Base-by-base conservation (phyloP, 2,888 invertebrate genomes). In the Chaetogeoica ovagalla region DNA sequence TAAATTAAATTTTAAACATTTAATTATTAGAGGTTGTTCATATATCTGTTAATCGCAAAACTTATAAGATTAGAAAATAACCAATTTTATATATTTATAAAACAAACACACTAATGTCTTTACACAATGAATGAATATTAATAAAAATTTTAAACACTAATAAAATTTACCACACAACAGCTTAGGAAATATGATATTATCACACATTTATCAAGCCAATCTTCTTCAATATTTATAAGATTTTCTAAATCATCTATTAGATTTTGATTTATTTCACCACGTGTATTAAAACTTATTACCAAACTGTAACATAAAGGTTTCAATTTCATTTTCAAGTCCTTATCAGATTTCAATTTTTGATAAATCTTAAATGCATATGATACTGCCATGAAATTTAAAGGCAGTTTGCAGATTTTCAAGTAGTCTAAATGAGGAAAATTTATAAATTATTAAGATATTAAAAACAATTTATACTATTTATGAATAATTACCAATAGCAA, bases 401-500 rank as follows among this genome's bases (percentile, higher is more conserved):
- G 77, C 39, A 77, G 52, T 23, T 63, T 55, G 55, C 62, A 52
- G 0, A 60, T 21, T 21, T 69, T 7, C 39, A 77, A 63, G 55
- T 55, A 63, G 7, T 7, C 77, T 77, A 55, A 63, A 68, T 23
- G 0, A 69, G 43, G 60, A 59, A 59, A 57, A 30, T 43, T 39
- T 17, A 39, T 17, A 30, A 21, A 6, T 57, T 52, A 23, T 8
- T 19, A 68, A 23, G 11, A 17, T 39, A 39, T 65, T 30, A 48
- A 48, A 15, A 72, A 62, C 15, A 0, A 30, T 3, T 30, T 3
- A 23, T 30, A 23, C 4, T 30, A 75, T 59, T 55, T 9, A 52
- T n/a, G 37, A 48, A 60, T 48, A 48, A 11, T 69, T 70, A 77
- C 77, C 77, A 57, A 39, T 77, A 37, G 62, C 11, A 52, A 77